Conservation (phyloP, 2,113 vertebrate genomes). For the Podarcis cretensis region DNA sequence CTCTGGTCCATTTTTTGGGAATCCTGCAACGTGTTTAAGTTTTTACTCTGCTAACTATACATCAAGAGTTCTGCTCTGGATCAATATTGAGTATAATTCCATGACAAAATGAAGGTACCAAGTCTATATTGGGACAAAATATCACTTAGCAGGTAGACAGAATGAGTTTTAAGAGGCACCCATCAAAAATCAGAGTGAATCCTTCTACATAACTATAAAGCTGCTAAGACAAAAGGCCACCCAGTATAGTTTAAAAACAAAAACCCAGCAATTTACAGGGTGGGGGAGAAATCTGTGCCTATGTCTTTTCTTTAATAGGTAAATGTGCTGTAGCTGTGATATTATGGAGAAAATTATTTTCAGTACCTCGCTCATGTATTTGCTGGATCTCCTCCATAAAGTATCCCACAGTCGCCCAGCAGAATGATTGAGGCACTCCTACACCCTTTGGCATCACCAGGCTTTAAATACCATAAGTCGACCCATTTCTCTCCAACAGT, state of each 20-base stretch:
- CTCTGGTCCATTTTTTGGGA: no score
- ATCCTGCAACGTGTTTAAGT: no score
- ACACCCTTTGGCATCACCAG: not conserved
- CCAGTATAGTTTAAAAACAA: not conserved
- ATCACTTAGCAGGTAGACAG: not conserved
- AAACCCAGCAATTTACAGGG: not conserved
- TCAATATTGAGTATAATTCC: no score
- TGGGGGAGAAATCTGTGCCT: no score
- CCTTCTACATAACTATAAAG: not conserved
- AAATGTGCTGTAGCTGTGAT: not conserved
- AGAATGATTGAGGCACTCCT: not conserved
- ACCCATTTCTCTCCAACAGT: conserved; percentile 10
- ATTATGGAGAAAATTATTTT: not conserved
- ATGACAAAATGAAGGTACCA: not conserved
- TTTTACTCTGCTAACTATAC: no score
- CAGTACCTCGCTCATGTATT: not conserved
- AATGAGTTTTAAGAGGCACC: not conserved
- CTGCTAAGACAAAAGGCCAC: not conserved
- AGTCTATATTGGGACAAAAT: not conserved
- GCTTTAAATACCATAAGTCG: not conserved
- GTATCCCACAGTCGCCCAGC: not conserved
- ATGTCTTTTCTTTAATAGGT: not conserved
- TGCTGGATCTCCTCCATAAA: not conserved
- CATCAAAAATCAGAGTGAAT: not conserved
- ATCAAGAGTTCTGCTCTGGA: no score